Conservation (phyloP, 2,797 vertebrate genomes). For the Erpetoichthys calabaricus region DNA sequence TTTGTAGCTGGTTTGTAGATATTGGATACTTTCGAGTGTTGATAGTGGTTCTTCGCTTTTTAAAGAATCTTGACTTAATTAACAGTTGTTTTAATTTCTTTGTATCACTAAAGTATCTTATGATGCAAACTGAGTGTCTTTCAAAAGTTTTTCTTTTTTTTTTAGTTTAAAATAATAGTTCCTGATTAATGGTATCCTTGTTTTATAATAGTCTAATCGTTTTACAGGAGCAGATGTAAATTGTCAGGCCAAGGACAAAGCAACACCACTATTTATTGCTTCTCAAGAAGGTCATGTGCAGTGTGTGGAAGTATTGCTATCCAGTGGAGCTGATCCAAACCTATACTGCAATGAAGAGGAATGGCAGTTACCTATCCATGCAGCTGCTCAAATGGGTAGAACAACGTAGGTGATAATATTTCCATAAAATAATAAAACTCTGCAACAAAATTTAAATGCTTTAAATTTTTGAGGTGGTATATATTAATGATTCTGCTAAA, state of each 20-base stretch:
- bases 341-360: slow-evolving; percentile 64
- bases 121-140: too few species aligned
- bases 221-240: slow-evolving; percentile 67
- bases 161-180: too few species aligned
- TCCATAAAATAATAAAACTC: slow-evolving; percentile 9
- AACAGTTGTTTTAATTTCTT: too few species aligned
- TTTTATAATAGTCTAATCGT: background rate
- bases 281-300: slow-evolving; percentile 74
- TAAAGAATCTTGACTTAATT: too few species aligned
- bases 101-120: too few species aligned
- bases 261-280: slow-evolving; percentile 82
- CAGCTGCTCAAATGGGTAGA: slow-evolving; percentile 76
- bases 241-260: slow-evolving; percentile 70
- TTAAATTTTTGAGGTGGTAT: too few species aligned
- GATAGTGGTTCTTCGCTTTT: too few species aligned
- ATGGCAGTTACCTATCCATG: slow-evolving; percentile 82
- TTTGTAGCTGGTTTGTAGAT: too few species aligned
- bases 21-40: too few species aligned
- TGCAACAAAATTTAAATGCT: background rate
- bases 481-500: too few species aligned
- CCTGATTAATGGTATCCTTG: too few species aligned
- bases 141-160: too few species aligned
- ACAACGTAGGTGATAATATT: slow-evolving; percentile 44
- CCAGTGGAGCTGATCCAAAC: slow-evolving; percentile 65
- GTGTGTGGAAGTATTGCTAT: slow-evolving; percentile 65